phyloP scores from a whole-genome alignment of 2,113 vertebrate genomes.

The rabbit (Oryctolagus cuniculus) region mOryCun1.1 NC_091432.1:210108501-210109000 shows the following conservation, averaged over 20 bases:
- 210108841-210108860: conserved; percentile 57
- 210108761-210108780: not conserved
- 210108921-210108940: not conserved
- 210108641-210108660: not conserved
- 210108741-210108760: not conserved
- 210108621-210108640: not conserved
- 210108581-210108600: too few species aligned
- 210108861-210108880: conserved; percentile 40
- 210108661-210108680: conserved; percentile 39
- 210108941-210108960: not conserved
- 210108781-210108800: not conserved
- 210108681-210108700: not conserved
- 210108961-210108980: not conserved
- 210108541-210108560: too few species aligned
- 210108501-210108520: too few species aligned
- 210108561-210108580: too few species aligned
- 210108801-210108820: conserved; percentile 3
- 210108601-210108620: too few species aligned
- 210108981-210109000: not conserved
- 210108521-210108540: too few species aligned
- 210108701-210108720: not conserved
- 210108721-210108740: not conserved
- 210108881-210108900: not conserved
- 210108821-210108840: not conserved
- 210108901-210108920: conserved; percentile 5